Base-by-base conservation (phyloP, 2,113 vertebrate species). In the Platysternon megacephalum region DNA sequence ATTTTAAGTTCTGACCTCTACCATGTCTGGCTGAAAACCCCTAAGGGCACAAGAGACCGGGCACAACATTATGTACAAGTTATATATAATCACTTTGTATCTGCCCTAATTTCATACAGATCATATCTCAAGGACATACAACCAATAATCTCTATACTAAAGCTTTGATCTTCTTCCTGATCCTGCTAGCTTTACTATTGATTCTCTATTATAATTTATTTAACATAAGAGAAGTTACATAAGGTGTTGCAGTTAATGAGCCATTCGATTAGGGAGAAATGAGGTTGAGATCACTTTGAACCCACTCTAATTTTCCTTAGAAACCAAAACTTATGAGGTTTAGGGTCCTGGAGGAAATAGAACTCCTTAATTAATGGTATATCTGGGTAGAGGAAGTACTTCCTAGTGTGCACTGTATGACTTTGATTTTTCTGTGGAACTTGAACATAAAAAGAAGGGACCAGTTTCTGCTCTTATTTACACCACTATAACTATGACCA, bases 121-220 rank as follows among this genome's bases (percentile, higher is more conserved):
- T 96, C 58, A 84, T 26, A 93, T 68, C 95, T 79, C 81, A 95
- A 96, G 88, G 85, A 93, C 76, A 84, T 90, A 85, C 81, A 94
- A 79, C 86, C 86, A 91, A 94, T 94, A 95, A 95, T 85, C 81
- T 96, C 48, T 93, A 26, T 93, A 88, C 90, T 53, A 95, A 91
- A 88, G 79, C 93, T 97, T 97, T 97, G 95, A 97, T 97, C 68
- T 44, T 96, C 35, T 93, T 49, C 83, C 55, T 95, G 91, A 96
- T 95, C 95, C 85, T 52, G 22, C 55, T 94, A 93, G 84, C 81
- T 96, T 96, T 93, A 78, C 89, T 97, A 97, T 96, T 94, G 96
- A 97, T 97, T 97, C 85, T n/a, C 92, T 91, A 90, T 96, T 96
- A 96, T 97, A 96, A 97, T 96, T 97, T 97, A 97, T 97, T 97